Conservation (phyloP, 2,888 invertebrate species). For the Mactromeris polynyma region DNA sequence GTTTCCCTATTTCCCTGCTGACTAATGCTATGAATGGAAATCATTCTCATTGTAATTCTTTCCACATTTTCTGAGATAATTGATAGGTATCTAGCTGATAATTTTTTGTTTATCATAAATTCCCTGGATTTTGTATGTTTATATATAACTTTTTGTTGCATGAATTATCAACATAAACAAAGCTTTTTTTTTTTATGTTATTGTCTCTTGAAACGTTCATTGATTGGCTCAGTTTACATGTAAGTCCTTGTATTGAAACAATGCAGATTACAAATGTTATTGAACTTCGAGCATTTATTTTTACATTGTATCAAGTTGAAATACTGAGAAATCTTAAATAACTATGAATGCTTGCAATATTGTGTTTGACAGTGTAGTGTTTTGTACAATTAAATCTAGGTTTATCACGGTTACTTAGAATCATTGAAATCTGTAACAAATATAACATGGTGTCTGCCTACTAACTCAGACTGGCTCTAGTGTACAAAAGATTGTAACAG, state of each 20-base stretch:
- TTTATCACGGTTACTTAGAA: too few species aligned
- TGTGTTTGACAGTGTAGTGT: too few species aligned
- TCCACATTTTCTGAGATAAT: conserved; percentile 23
- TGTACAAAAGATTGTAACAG: too few species aligned
- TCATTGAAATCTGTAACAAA: too few species aligned
- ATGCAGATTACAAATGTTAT: not conserved
- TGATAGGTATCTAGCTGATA: not conserved
- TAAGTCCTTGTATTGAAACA: not conserved
- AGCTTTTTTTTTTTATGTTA: not conserved
- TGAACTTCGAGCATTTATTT: not conserved
- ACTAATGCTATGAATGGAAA: not conserved
- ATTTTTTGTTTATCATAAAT: not conserved
- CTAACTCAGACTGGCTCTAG: too few species aligned
- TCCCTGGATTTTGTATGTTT: not conserved
- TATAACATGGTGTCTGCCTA: too few species aligned
- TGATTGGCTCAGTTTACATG: not conserved
- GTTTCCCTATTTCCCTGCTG: not conserved
- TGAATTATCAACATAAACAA: not conserved
- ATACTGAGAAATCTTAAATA: too few species aligned
- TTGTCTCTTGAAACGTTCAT: not conserved
- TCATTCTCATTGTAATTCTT: conserved; percentile 30
- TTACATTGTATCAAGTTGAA: not conserved
- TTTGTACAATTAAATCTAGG: too few species aligned
- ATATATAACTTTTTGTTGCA: not conserved
- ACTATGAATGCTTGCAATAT: too few species aligned